phyloP scores from a whole-genome alignment of 2,888 invertebrate species.

The Trachelus tabidus region DNA sequence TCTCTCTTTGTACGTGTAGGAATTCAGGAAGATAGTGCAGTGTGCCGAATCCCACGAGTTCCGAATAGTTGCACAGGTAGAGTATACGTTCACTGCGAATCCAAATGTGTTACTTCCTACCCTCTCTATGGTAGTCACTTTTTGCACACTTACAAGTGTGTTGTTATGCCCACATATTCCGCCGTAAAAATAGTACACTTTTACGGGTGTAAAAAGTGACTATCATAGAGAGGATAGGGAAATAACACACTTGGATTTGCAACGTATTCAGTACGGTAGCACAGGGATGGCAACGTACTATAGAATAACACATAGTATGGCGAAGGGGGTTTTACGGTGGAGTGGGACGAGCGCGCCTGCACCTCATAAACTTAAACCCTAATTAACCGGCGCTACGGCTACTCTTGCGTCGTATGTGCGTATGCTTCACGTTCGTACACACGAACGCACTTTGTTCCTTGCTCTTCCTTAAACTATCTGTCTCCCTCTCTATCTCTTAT shows the following conservation, averaged over 20 bases:
- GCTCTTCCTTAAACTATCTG: conserved; percentile 21
- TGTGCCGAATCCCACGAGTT: background rate
- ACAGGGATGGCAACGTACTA: background rate
- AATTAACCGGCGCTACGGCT: conserved; percentile 67
- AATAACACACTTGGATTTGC: too few relatives aligned
- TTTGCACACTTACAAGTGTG: too few relatives aligned
- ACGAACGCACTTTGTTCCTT: conserved; percentile 54
- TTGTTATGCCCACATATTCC: too few relatives aligned
- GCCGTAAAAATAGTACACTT: too few relatives aligned
- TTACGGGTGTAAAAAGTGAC: too few relatives aligned
- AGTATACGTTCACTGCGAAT: background rate
- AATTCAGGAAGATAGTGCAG: background rate
- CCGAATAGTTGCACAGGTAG: background rate
- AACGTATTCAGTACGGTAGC: background rate
- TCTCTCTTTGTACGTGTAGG: background rate
- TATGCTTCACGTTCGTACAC: conserved; percentile 57
- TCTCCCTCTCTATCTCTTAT: conserved; percentile 33
- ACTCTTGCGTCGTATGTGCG: conserved; percentile 63
- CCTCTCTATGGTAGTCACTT: too few relatives aligned
- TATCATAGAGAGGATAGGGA: too few relatives aligned
- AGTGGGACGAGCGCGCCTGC: conserved; percentile 63
- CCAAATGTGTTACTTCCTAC: too few relatives aligned
- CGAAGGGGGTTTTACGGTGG: conserved; percentile 33
- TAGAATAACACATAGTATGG: conserved; percentile 16
- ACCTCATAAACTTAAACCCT: conserved; percentile 67